These are phyloP conservation scores for Rafetus swinhoei DNA, from an alignment of 2,113 vertebrate genomes.

Conservation along the genomic window DNA sequence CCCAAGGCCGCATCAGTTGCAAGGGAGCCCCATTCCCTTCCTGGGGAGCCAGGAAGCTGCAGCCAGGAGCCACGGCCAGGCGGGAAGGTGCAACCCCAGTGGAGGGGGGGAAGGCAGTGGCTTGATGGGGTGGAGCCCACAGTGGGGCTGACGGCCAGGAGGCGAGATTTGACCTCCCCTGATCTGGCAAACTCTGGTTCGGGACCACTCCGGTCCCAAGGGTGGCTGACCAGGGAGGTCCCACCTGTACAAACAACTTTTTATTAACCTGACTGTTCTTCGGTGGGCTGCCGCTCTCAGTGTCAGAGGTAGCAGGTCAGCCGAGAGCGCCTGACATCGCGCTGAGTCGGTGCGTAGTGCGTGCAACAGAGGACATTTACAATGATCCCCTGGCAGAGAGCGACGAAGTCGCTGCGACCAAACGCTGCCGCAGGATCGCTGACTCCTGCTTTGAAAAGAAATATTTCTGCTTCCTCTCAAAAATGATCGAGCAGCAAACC, in stretches of 20 bases:
- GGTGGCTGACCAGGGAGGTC: no score
- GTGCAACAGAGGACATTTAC: background rate
- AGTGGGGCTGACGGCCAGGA: no score
- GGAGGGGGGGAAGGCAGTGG: no score
- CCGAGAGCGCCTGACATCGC: background rate
- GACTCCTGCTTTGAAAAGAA: background rate
- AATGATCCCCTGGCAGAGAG: accelerated
- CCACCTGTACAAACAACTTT: background rate
- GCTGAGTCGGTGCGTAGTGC: accelerated
- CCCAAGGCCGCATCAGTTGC: no score
- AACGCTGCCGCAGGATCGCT: background rate
- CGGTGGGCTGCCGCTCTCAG: background rate
- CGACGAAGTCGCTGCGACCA: accelerated
- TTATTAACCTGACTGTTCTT: background rate
- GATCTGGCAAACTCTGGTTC: no score
- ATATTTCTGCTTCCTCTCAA: background rate
- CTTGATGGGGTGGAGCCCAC: no score
- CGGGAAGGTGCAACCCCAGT: no score
- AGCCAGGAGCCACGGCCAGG: no score
- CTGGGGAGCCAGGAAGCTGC: no score
- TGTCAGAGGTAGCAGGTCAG: accelerated
- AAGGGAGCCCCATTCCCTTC: no score
- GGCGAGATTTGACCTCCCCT: no score
- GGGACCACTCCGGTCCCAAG: no score
- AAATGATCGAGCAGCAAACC: background rate